Conservation (phyloP, 2,113 vertebrate genomes). For the Pterocles burchelli region DNA sequence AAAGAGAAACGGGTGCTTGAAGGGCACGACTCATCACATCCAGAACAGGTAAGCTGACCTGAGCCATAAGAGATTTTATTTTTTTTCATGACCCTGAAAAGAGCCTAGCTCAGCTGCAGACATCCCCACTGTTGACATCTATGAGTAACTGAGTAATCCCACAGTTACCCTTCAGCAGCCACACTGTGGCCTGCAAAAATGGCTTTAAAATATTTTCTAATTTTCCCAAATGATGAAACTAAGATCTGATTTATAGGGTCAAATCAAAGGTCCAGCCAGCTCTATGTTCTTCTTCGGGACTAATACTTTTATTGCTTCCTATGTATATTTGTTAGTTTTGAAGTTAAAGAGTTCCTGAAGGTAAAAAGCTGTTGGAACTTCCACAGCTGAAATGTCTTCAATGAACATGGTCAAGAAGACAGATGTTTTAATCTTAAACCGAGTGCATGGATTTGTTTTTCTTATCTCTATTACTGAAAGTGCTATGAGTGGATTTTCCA, state of each 20-base stretch:
- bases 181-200: not conserved
- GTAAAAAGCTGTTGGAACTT: not conserved
- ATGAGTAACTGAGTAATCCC: not conserved
- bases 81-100: not conserved
- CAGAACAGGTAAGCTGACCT: not conserved
- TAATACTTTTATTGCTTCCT: not conserved
- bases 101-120: not conserved
- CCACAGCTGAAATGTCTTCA: slow-evolving; percentile 17
- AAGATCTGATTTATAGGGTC: not conserved
- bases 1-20: not conserved
- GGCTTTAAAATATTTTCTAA: not conserved
- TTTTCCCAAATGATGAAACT: not conserved
- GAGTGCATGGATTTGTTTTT: slow-evolving; percentile 67
- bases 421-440: slow-evolving; percentile 72
- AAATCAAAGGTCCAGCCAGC: not conserved
- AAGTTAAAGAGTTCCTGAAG: not conserved
- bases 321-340: not conserved
- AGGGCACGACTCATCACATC: not conserved
- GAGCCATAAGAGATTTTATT: not conserved
- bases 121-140: not conserved
- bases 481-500: slow-evolving; percentile 69
- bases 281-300: not conserved
- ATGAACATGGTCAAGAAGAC: slow-evolving; percentile 55
- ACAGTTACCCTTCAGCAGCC: not conserved
- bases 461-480: slow-evolving; percentile 74